Evolutionary conservation across 2,797 vertebrate species (phyloP), one percentile per base, ranked within the genome.

Genomic region (Micropoecilia bifurca): DNA sequence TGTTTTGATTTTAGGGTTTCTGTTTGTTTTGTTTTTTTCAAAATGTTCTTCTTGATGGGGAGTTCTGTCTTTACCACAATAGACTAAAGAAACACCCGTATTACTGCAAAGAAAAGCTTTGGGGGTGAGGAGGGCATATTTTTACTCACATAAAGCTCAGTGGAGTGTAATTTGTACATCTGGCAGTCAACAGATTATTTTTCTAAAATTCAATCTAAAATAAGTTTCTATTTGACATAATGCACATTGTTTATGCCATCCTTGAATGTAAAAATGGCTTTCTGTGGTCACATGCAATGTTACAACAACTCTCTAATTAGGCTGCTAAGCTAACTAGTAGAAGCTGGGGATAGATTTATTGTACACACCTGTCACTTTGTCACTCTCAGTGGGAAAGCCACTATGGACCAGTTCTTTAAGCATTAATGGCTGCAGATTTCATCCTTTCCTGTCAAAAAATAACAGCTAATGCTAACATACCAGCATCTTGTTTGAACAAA

Each of bases 381-480:
- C 63, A 48, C 36, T 76, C 28, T 71, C 39, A 39, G 36, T 72
- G 77, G 55, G 36, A 76, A 83, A 77, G 25, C 3, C 22, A 74
- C 82, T 25, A 22, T 82, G 13, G 33, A 80, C 74, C 69, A 61
- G 33, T 74, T 82, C 33, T 63, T 80, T 85, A 18, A 73, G 9
- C 6, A 28, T 75, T 20, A 59, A 10, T 3, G 16, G 33, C 2
- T 66, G 18, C 61, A 66, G 7, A 66, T 36, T 22, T 66, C 0
- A 0, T 72, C 28, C n/a, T 48, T 47, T 28, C 14, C 46, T 16
- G 9, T 33, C n/a, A 72, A 1, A 71, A 30, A 30, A 18, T 28
- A 14, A 20, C 30, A 0, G 13, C 43, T 46, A 10, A 66, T 39
- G 18, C 33, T 22, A 43, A 39, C 39, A 10, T 14, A 69, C 66